Percentiles rank a stretch among this genome's conserved stretches.
phyloP scores from a whole-genome alignment of 2,797 vertebrate genomes.

The Philypnodon macrostomus region DNA sequence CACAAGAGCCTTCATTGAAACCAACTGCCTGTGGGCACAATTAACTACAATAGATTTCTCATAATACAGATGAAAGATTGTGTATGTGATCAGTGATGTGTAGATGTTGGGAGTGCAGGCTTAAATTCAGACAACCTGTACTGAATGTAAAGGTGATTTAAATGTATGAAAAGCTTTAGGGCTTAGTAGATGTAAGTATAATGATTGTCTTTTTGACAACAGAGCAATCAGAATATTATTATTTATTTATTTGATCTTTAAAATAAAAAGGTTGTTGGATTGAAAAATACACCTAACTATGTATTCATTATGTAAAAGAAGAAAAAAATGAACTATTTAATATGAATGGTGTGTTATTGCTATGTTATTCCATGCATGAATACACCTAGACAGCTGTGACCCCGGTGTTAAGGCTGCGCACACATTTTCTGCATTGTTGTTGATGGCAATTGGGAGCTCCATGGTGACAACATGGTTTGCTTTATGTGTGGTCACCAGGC shows the following conservation, averaged over 20 bases:
- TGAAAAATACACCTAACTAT: too few species aligned
- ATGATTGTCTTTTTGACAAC: too few species aligned
- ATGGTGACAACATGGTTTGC: constrained; percentile 30
- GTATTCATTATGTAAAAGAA: too few species aligned
- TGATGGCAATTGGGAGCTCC: constrained; percentile 17
- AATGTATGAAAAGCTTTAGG: too few species aligned
- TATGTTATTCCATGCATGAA: not conserved
- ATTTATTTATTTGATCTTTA: too few species aligned
- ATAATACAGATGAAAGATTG: constrained; percentile 65
- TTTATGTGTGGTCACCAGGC: constrained; percentile 28
- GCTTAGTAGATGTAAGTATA: constrained; percentile 10
- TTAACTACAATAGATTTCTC: constrained; percentile 72
- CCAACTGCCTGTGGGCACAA: constrained; percentile 73
- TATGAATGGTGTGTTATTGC: not conserved
- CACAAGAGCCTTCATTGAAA: constrained; percentile 65
- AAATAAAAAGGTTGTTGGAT: too few species aligned
- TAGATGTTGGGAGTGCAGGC: constrained; percentile 24
- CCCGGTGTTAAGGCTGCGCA: constrained; percentile 1
- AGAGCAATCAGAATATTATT: too few species aligned
- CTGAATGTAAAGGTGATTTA: constrained; percentile 23
- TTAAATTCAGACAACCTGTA: constrained; percentile 6
- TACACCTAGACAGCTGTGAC: constrained; percentile 4
- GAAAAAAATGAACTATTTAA: too few species aligned
- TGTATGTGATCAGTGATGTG: constrained; percentile 31
- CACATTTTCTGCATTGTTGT: constrained; percentile 13